These are phyloP conservation scores for Nemopilema nomurai DNA, from an alignment of 30 jellyfish, hydroid and myxozoan genomes.

Conservation along the genomic window DNA sequence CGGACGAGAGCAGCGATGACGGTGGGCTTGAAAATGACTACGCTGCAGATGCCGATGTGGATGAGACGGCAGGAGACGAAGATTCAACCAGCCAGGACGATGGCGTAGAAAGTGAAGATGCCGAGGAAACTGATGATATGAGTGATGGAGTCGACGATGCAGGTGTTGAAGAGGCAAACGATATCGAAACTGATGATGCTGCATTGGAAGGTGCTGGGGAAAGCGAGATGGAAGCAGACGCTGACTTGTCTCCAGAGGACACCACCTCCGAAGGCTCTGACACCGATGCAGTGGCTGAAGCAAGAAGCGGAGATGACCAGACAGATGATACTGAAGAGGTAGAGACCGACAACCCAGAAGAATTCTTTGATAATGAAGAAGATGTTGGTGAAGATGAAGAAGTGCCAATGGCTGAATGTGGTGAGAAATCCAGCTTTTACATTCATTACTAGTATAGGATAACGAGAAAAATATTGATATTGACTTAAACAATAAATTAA, in stretches of 20 bases:
- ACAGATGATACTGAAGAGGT: conserved; percentile 1
- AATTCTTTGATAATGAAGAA: conserved; percentile 58
- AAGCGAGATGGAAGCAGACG: not conserved
- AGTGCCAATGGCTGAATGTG: conserved; percentile 45
- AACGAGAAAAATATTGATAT: not conserved
- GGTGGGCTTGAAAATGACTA: conserved; percentile 24
- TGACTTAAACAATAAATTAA: not conserved
- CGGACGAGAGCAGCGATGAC: conserved; percentile 1
- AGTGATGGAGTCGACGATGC: not conserved
- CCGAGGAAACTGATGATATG: conserved; percentile 14
- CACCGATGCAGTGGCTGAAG: conserved; percentile 4
- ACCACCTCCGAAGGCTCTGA: not conserved
- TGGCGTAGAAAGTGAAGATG: conserved; percentile 12
- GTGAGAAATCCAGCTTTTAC: not conserved
- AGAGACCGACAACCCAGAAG: conserved; percentile 44
- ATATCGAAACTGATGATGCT: conserved; percentile 9
- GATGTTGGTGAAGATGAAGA: conserved; percentile 49
- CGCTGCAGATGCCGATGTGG: conserved; percentile 6
- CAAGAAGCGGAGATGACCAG: not conserved
- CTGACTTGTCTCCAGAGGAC: not conserved
- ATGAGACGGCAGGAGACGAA: not conserved
- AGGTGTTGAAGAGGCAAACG: not conserved
- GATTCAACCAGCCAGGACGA: conserved; percentile 20
- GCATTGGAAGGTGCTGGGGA: conserved; percentile 1
- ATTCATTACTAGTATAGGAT: not conserved